phyloP scores from a whole-genome alignment of 92 coral and sea anemone genomes.

The Scolanthus callimorphus region DNA sequence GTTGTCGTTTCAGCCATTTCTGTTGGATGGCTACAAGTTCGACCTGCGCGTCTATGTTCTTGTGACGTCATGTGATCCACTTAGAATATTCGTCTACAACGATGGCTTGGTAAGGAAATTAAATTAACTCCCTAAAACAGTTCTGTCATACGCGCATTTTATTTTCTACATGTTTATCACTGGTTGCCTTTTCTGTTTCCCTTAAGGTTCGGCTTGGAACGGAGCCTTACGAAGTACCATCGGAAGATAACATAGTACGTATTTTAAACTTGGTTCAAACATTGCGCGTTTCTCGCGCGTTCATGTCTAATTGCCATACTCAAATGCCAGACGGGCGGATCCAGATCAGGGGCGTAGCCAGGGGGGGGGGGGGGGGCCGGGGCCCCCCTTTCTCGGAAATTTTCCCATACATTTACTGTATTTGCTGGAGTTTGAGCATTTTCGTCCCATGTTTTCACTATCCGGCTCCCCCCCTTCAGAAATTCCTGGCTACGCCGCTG shows the following conservation, averaged over 20 bases:
- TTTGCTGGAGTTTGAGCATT: background rate
- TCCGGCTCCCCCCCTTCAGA: background rate
- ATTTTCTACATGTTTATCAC: too few relatives aligned
- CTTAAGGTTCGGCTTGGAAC: slow-evolving; percentile 90
- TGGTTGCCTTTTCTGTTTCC: background rate
- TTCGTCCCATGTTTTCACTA: too few relatives aligned
- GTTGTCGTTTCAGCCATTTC: slow-evolving; percentile 55
- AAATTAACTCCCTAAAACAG: background rate
- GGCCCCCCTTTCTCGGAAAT: background rate
- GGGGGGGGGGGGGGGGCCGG: background rate
- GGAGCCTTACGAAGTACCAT: slow-evolving; percentile 72
- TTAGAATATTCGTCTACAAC: slow-evolving; percentile 80
- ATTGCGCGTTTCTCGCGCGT: too few relatives aligned
- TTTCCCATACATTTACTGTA: background rate
- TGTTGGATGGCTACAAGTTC: slow-evolving; percentile 94
- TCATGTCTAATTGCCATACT: too few relatives aligned
- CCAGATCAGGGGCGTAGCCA: too few relatives aligned
- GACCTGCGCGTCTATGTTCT: slow-evolving; percentile 94
- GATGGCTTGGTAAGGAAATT: slow-evolving; percentile 74
- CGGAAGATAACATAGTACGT: slow-evolving; percentile 89
- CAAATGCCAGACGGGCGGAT: too few relatives aligned
- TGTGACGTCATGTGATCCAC: slow-evolving; percentile 93
- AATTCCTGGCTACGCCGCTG: background rate
- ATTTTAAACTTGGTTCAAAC: background rate
- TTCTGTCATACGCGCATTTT: too few relatives aligned